phyloP scores from a whole-genome alignment of 1,140 invertebrate species.

The Hypothenemus hampei region DNA sequence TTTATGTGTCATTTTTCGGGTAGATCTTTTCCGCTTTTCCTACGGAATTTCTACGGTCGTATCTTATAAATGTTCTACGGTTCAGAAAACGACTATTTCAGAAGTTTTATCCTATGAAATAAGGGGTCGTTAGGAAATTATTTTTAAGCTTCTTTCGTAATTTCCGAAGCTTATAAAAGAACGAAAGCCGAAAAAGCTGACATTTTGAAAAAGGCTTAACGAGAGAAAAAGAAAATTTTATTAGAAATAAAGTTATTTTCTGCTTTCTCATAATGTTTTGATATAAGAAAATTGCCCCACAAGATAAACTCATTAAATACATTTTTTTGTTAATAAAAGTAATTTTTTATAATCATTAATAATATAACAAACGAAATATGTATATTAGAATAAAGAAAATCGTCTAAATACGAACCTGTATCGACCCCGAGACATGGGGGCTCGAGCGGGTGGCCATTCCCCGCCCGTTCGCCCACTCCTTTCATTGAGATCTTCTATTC shows the following conservation, averaged over 20 bases:
- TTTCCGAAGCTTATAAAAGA: too few species aligned
- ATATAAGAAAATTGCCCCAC: not conserved
- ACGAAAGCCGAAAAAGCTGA: too few species aligned
- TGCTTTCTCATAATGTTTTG: too few species aligned
- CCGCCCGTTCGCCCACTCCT: slow-evolving; percentile 8
- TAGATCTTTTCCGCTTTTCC: not conserved
- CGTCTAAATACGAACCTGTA: slow-evolving; percentile 1
- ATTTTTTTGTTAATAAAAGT: not conserved
- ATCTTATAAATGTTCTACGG: not conserved
- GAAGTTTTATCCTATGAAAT: too few species aligned
- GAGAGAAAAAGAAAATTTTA: too few species aligned
- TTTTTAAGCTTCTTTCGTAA: too few species aligned
- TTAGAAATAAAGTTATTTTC: too few species aligned
- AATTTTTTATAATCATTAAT: too few species aligned
- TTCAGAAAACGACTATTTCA: not conserved
- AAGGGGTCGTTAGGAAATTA: too few species aligned
- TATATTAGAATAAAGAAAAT: not conserved
- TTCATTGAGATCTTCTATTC: slow-evolving; percentile 24
- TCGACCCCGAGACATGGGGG: slow-evolving; percentile 5
- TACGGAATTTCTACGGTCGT: too few species aligned
- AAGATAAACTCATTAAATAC: not conserved
- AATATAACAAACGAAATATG: too few species aligned
- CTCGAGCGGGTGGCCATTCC: not conserved
- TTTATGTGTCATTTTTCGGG: slow-evolving; percentile 1
- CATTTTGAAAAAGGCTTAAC: too few species aligned